phyloP scores from a whole-genome alignment of 2,113 vertebrate species.

The Ammodramus savannarum region DNA sequence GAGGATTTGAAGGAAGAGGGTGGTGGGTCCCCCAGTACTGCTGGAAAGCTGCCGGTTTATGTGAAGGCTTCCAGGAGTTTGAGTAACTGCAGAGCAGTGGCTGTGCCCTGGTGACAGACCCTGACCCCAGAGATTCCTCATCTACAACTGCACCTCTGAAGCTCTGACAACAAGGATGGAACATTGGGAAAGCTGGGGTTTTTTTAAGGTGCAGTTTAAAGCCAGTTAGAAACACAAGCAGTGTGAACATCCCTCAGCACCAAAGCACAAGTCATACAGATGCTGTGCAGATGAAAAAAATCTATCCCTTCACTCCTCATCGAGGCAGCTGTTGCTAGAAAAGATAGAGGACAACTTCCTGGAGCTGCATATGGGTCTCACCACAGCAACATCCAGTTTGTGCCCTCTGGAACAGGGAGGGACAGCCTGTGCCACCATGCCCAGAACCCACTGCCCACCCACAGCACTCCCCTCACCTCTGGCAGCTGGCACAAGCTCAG shows the following conservation, averaged over 20 bases:
- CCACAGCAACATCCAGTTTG: neutral
- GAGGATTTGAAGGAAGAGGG: neutral
- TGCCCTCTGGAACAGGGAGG: neutral
- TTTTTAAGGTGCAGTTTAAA: neutral
- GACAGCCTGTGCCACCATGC: neutral
- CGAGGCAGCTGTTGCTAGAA: neutral
- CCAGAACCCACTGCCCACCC: neutral
- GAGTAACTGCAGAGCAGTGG: neutral
- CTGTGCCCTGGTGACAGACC: neutral
- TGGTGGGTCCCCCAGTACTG: fast-evolving
- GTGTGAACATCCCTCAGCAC: neutral
- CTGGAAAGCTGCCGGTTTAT: neutral
- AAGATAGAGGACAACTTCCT: neutral
- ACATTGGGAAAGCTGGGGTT: fast-evolving
- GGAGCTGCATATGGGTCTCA: neutral
- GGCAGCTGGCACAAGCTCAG: neutral
- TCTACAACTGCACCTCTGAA: fast-evolving
- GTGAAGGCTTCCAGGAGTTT: neutral
- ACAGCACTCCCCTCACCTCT: neutral
- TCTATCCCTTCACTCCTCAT: neutral
- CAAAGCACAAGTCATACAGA: fast-evolving
- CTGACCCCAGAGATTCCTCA: neutral
- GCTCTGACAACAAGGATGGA: neutral
- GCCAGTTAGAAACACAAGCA: neutral
- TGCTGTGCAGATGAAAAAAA: neutral